A percentile compares a stretch with the other conserved stretches of the same genome.
These are phyloP conservation scores for Melanotaenia nigrans DNA, from an alignment of 2,797 vertebrate species.

Conservation along the genomic window DNA sequence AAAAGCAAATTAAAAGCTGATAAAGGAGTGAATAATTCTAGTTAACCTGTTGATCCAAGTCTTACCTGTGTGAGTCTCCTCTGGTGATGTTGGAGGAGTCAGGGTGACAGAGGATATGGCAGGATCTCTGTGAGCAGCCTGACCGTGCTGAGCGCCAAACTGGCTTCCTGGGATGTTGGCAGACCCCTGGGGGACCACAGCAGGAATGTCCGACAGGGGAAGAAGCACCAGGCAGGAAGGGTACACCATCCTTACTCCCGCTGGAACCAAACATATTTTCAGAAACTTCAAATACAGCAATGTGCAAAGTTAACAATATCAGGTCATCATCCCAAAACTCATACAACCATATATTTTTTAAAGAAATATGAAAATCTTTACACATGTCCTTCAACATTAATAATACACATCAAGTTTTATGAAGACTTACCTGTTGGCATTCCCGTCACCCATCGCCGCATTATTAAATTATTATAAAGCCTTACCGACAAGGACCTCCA, in stretches of 20 bases:
- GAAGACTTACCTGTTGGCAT: background rate
- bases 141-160: constrained; percentile 92
- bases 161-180: constrained; percentile 88
- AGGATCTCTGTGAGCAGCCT: constrained; percentile 90
- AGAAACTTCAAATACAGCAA: background rate
- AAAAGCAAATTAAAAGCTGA: background rate
- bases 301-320: background rate
- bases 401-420: background rate
- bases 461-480: background rate
- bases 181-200: constrained; percentile 85
- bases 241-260: constrained; percentile 95
- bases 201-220: constrained; percentile 91
- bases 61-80: constrained; percentile 93
- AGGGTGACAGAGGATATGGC: constrained; percentile 95
- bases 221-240: constrained; percentile 93
- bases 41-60: background rate
- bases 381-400: background rate
- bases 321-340: background rate
- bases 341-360: background rate
- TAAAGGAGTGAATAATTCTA: background rate
- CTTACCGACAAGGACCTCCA: constrained; percentile 98
- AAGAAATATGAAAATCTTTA: background rate
- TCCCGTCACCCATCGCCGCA: background rate
- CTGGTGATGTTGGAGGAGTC: constrained; percentile 93
- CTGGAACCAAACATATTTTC: constrained; percentile 68